Percentiles rank a stretch among this genome's conserved stretches.
Conservation (phyloP, 2,888 invertebrate species). For the Lapara coniferarum region DNA sequence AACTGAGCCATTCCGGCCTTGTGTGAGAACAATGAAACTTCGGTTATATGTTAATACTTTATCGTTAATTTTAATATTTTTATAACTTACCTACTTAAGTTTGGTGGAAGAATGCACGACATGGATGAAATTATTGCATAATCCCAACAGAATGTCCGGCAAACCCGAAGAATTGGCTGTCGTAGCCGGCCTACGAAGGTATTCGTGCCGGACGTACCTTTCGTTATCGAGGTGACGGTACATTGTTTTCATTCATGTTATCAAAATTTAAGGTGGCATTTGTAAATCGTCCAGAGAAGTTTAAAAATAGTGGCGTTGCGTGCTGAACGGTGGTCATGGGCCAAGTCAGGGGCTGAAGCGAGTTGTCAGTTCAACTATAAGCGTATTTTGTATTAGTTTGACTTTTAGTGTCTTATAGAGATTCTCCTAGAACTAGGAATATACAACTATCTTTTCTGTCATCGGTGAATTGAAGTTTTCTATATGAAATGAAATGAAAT, state of each 20-base stretch:
- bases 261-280: conserved; percentile 56
- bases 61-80: no score
- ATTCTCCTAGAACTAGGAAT: no score
- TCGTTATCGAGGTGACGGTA: conserved; percentile 44
- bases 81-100: no score
- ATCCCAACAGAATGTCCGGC: background rate
- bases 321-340: conserved; percentile 40
- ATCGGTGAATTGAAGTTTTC: no score
- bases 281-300: conserved; percentile 52
- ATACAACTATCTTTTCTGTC: no score
- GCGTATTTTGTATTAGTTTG: background rate
- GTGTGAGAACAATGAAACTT: no score
- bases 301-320: conserved; percentile 70
- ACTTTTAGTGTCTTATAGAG: no score
- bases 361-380: background rate
- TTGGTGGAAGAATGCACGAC: background rate
- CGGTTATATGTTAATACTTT: no score
- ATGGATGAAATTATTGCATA: background rate
- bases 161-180: background rate
- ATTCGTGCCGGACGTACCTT: conserved; percentile 42
- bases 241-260: conserved; percentile 50
- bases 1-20: no score
- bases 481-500: no score
- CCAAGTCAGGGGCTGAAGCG: background rate
- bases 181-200: conserved; percentile 27